Evolutionary conservation across 2,113 vertebrate species (phyloP).

Genomic region (Illadopsis cleaveri): DNA sequence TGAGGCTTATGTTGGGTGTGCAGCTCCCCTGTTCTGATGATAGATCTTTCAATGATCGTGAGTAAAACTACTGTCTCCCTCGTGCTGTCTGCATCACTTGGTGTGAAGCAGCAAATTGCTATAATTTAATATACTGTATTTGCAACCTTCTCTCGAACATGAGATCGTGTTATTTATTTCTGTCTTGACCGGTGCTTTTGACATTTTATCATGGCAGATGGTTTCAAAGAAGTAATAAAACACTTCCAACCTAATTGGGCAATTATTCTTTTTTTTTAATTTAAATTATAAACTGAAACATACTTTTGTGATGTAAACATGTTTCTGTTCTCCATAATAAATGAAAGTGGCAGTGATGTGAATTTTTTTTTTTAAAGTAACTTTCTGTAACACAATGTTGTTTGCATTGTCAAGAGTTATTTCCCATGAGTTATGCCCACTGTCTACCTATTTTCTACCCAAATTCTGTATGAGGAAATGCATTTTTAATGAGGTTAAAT

Average conservation of each 20-base stretch:
- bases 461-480: background rate
- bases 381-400: background rate
- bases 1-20: background rate
- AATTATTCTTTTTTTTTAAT: slow-evolving; percentile 18
- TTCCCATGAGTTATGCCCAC: background rate
- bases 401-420: background rate
- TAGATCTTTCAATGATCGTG: slow-evolving; percentile 1
- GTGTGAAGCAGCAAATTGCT: slow-evolving; percentile 47
- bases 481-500: background rate
- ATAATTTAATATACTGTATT: slow-evolving; percentile 67
- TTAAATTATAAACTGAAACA: slow-evolving; percentile 15
- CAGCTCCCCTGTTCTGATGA: slow-evolving; percentile 31
- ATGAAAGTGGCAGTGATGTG: slow-evolving; percentile 15
- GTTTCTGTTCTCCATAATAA: slow-evolving; percentile 24
- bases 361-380: background rate
- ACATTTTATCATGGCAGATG: slow-evolving; percentile 71
- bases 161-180: slow-evolving; percentile 77
- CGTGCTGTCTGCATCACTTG: slow-evolving; percentile 21
- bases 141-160: slow-evolving; percentile 61
- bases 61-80: slow-evolving; percentile 59
- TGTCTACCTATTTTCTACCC: background rate
- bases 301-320: background rate
- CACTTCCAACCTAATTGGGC: slow-evolving; percentile 63
- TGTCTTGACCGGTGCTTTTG: slow-evolving; percentile 73
- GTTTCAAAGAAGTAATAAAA: slow-evolving; percentile 75